A percentile compares a stretch with the other conserved stretches of the same genome.
These are phyloP conservation scores for Anhinga anhinga DNA, from an alignment of 2,113 vertebrate species.

Conservation along the genomic window DNA sequence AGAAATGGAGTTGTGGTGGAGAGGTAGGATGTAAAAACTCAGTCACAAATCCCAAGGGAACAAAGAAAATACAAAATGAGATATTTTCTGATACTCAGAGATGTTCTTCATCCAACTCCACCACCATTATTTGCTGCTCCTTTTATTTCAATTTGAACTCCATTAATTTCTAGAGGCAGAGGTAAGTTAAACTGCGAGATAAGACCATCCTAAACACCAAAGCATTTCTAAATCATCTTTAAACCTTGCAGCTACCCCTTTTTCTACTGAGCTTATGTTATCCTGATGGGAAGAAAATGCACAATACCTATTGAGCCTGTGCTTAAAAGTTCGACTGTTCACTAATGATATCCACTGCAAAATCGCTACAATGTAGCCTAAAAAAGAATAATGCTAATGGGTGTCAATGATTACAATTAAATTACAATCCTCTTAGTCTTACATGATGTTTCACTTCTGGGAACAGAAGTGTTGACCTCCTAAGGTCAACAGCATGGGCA, in stretches of 20 bases:
- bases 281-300: neutral
- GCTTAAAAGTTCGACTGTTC: neutral
- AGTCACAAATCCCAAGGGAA: neutral
- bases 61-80: neutral
- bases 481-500: neutral
- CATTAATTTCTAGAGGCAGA: neutral
- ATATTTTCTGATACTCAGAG: neutral
- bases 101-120: neutral
- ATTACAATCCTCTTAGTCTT: constrained; percentile 5
- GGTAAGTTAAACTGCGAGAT: neutral
- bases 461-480: neutral
- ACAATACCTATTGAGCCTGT: neutral
- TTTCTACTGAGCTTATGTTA: neutral
- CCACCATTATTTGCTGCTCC: neutral
- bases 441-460: neutral
- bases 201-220: neutral
- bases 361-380: neutral
- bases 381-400: neutral
- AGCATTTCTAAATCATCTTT: neutral
- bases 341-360: neutral
- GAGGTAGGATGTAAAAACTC: neutral
- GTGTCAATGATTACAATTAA: neutral
- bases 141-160: neutral
- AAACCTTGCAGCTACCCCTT: neutral
- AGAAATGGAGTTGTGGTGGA: neutral